A percentile compares a stretch with the other conserved stretches of the same genome.
Evolutionary conservation across 92 coral and sea anemone species (phyloP).

Genomic region (Micromussa lordhowensis): DNA sequence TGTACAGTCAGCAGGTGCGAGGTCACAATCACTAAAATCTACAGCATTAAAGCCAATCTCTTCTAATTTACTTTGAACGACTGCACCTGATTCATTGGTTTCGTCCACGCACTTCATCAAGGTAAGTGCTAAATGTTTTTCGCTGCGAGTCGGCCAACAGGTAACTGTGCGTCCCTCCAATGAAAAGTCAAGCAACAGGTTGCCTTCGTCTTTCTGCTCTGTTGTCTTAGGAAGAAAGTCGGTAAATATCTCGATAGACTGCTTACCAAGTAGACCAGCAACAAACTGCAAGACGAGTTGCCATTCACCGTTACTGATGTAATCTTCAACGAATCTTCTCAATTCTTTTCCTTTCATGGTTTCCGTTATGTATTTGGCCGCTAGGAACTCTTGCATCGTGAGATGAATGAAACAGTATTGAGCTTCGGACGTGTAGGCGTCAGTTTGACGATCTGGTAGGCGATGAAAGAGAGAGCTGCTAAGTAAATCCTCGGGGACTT

Average conservation of each 20-base stretch:
- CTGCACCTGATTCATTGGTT: not conserved
- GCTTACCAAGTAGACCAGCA: conserved; percentile 51
- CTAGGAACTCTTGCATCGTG: conserved; percentile 61
- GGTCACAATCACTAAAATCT: not conserved
- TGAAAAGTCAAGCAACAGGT: not conserved
- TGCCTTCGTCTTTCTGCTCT: not conserved
- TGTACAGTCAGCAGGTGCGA: conserved; percentile 16
- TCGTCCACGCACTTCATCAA: not conserved
- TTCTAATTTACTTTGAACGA: not conserved
- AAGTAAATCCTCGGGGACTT: not conserved
- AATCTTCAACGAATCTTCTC: conserved; percentile 3
- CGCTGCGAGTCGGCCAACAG: not conserved
- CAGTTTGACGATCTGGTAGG: conserved; percentile 10
- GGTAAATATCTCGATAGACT: not conserved
- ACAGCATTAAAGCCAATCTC: conserved; percentile 16
- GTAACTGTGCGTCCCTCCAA: not conserved
- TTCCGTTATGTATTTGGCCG: conserved; percentile 18
- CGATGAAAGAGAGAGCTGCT: conserved; percentile 28
- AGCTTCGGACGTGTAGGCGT: not conserved
- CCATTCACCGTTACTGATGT: conserved; percentile 38
- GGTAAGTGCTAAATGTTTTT: not conserved
- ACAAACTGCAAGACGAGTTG: conserved; percentile 63
- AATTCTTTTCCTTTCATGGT: not conserved
- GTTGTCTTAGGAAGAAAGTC: not conserved
- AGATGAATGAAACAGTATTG: conserved; percentile 59